These are phyloP conservation scores for Isichthys henryi DNA, from an alignment of 2,113 vertebrate species.

Conservation along the genomic window DNA sequence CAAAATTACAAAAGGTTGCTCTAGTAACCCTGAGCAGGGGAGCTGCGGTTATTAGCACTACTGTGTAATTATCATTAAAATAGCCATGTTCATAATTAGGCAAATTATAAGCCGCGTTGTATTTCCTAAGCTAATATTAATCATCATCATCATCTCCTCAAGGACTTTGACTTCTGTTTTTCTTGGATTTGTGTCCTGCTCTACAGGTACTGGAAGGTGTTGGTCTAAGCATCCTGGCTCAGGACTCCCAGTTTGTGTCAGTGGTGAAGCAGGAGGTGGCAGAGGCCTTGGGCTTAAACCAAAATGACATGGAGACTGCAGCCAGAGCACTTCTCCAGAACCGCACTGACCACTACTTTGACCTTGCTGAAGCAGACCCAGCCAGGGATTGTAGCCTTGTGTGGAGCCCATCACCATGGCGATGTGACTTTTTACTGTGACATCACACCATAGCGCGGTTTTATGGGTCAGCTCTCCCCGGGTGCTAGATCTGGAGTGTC, in stretches of 20 bases:
- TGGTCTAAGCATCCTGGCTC: constrained; percentile 48
- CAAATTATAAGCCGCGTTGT: neutral
- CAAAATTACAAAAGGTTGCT: neutral
- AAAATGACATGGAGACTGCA: constrained; percentile 49
- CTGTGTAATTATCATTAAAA: neutral
- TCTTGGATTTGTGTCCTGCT: neutral
- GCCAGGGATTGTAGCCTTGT: neutral
- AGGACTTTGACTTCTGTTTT: neutral
- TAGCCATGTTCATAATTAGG: neutral
- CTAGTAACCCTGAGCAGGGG: neutral
- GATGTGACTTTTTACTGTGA: neutral
- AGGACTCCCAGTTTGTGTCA: constrained; percentile 46
- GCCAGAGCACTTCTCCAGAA: constrained; percentile 49
- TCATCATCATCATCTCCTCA: too few species aligned
- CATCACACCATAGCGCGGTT: neutral
- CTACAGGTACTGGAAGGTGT: constrained; percentile 58
- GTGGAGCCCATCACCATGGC: neutral
- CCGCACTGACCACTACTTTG: constrained; percentile 17
- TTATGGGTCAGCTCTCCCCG: constrained; percentile 3
- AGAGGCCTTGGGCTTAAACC: constrained; percentile 51
- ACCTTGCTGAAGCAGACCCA: neutral
- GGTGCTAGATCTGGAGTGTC: constrained; percentile 5
- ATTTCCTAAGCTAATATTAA: neutral
- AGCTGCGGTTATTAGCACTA: neutral
- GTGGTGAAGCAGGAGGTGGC: constrained; percentile 54